Evolutionary conservation across 2,113 vertebrate species (phyloP).

Genomic region (Colius striatus): DNA sequence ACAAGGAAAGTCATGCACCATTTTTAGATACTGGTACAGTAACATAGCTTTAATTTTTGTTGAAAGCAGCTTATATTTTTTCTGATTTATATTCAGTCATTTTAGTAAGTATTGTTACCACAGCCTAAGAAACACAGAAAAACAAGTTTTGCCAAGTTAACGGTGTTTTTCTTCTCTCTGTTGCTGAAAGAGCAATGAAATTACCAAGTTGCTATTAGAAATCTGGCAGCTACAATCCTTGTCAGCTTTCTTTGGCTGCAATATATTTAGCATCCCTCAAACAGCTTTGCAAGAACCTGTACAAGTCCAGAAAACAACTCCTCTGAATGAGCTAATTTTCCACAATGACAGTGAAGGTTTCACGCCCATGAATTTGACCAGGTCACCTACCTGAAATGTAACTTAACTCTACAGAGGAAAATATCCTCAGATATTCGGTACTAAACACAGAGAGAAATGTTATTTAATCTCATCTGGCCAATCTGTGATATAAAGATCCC

Average conservation of each 20-base stretch:
- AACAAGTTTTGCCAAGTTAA: not conserved
- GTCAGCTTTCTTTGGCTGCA: constrained; percentile 32
- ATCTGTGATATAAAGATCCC: not conserved
- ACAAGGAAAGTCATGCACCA: not conserved
- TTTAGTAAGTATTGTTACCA: constrained; percentile 4
- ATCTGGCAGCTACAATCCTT: not conserved
- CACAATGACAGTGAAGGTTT: constrained; percentile 5
- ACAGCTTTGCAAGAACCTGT: constrained; percentile 8
- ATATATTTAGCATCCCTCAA: constrained; percentile 35
- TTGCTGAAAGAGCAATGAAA: constrained; percentile 41
- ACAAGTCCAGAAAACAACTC: not conserved
- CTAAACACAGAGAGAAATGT: not conserved
- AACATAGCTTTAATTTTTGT: not conserved
- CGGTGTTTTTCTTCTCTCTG: constrained; percentile 1
- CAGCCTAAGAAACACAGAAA: not conserved
- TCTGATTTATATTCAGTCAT: not conserved
- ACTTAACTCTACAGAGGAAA: not conserved
- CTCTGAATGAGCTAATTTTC: not conserved
- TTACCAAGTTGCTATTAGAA: constrained; percentile 30
- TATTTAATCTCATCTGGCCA: not conserved
- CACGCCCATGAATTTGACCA: not conserved
- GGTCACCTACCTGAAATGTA: not conserved
- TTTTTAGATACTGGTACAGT: not conserved
- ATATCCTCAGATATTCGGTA: not conserved
- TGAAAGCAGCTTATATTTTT: constrained; percentile 17